Evolutionary conservation across 64 coral and sea anemone species (phyloP).

Genomic region (Dendronephthya gigantea): DNA sequence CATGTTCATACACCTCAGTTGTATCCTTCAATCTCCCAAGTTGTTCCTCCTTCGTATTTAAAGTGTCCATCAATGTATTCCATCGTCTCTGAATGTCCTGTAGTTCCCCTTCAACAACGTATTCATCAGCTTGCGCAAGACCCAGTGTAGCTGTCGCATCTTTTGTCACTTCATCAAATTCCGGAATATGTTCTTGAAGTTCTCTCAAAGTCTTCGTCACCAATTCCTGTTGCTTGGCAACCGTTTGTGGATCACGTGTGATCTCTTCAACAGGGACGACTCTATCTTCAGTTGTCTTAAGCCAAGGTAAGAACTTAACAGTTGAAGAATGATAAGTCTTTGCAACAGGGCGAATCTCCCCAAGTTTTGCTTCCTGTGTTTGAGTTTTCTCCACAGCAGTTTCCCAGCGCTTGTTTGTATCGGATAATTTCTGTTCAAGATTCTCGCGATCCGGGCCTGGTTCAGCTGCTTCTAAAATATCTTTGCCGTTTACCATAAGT

Average conservation of each 20-base stretch:
- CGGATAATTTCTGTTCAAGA: neutral
- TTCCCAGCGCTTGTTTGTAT: neutral
- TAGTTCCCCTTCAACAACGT: neutral
- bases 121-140: conserved; percentile 8
- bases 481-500: neutral
- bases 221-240: neutral
- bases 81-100: neutral
- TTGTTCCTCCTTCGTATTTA: neutral
- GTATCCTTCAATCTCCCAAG: neutral
- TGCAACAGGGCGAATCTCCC: neutral
- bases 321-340: neutral
- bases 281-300: neutral
- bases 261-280: neutral
- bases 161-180: neutral
- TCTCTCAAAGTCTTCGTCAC: neutral
- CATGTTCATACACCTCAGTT: neutral
- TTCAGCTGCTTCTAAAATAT: neutral
- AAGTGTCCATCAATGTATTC: neutral
- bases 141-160: neutral
- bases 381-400: neutral
- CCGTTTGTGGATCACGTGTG: neutral
- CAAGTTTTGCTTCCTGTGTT: neutral
- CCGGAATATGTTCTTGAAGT: neutral
- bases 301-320: neutral
- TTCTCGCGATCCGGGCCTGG: neutral